Evolutionary conservation across 1,140 invertebrate genomes (phyloP).

Genomic region (Saccostrea echinata): DNA sequence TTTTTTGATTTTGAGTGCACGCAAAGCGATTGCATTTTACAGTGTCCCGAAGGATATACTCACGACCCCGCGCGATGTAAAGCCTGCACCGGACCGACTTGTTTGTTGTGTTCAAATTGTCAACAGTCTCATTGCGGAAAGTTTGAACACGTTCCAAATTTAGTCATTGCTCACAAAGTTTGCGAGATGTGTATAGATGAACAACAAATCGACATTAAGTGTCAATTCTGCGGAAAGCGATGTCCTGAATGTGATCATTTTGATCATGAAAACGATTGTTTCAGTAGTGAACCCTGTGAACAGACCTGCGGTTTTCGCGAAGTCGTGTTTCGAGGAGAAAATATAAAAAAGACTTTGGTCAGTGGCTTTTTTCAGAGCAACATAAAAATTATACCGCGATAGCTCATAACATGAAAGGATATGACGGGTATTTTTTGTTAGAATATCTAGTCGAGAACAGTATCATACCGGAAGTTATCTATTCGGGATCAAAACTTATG

Average conservation of each 20-base stretch:
- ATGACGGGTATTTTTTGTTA: conserved; percentile 41
- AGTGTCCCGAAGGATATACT: conserved; percentile 43
- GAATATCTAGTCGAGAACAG: conserved; percentile 26
- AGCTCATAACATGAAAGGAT: conserved; percentile 41
- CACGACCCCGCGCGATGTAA: not conserved
- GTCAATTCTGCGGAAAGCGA: conserved; percentile 20
- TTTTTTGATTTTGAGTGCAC: conserved; percentile 42
- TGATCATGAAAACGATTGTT: not conserved
- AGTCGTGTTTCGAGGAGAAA: not conserved
- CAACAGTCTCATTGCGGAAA: not conserved
- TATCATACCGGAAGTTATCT: conserved; percentile 33
- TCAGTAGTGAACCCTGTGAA: not conserved
- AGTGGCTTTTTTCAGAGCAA: not conserved
- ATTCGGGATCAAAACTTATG: conserved; percentile 43
- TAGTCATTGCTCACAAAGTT: not conserved
- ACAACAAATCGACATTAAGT: not conserved
- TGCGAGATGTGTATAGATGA: conserved; percentile 34
- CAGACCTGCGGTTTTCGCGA: conserved; percentile 36
- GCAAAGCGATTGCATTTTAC: not conserved
- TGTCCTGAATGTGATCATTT: conserved; percentile 21
- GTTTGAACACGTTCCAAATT: conserved; percentile 27
- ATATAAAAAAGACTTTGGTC: not conserved
- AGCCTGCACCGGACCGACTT: not conserved
- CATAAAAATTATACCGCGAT: conserved; percentile 10
- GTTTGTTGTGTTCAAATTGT: conserved; percentile 15